Evolutionary conservation across 2,797 vertebrate genomes (phyloP).

Genomic region (Melanotaenia boesemani): DNA sequence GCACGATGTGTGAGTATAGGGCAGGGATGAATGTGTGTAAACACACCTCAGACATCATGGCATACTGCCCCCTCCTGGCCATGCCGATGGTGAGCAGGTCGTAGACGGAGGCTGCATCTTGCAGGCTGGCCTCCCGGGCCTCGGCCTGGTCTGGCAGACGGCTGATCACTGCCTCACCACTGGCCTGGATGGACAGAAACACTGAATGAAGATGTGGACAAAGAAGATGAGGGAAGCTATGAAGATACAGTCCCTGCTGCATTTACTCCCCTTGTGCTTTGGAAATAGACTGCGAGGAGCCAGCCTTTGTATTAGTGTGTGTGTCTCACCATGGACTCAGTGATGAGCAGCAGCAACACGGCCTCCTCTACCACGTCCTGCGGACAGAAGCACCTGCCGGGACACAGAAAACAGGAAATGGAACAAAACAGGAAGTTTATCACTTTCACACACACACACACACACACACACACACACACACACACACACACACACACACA

Average conservation of each 20-base stretch:
- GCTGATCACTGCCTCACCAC: conserved; percentile 93
- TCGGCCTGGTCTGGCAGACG: conserved; percentile 91
- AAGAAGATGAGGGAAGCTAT: conserved; percentile 1
- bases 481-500: conserved; percentile 36
- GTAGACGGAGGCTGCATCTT: conserved; percentile 91
- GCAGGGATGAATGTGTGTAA: conserved; percentile 3
- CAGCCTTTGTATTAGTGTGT: conserved; percentile 24
- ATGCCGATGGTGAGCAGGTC: conserved; percentile 95
- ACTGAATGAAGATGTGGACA: background rate
- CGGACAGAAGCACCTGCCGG: conserved; percentile 93
- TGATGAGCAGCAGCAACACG: conserved; percentile 94
- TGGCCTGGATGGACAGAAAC: conserved; percentile 82
- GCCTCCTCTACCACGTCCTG: conserved; percentile 98
- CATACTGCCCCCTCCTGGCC: conserved; percentile 97
- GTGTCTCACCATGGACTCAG: conserved; percentile 96
- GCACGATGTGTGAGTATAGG: conserved; percentile 13
- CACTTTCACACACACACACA: conserved; percentile 35
- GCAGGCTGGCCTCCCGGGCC: conserved; percentile 88
- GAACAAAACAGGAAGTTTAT: conserved; percentile 53
- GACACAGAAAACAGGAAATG: conserved; percentile 69
- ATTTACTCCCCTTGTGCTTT: background rate
- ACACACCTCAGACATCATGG: conserved; percentile 95
- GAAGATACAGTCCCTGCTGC: background rate
- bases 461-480: no score
- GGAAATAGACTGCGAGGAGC: background rate